Evolutionary conservation across 2,888 invertebrate genomes (phyloP), one percentile per base, ranked within the genome.

Genomic region (Urechis unicinctus): DNA sequence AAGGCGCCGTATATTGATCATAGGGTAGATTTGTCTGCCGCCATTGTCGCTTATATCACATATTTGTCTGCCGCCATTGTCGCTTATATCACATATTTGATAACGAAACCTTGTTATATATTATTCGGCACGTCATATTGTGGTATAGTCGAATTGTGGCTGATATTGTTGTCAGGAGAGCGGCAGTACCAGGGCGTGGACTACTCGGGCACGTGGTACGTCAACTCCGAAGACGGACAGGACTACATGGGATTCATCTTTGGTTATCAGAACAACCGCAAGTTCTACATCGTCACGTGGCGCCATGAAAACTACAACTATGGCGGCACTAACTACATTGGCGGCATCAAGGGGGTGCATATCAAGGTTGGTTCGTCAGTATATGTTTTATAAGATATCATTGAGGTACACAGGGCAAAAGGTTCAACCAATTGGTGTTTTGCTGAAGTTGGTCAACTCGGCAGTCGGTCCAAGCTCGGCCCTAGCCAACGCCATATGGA

Each of bases 181-280:
- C 62, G 66, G 44, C 57, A 60, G 4, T 69, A 68, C 50, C 68
- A 65, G 24, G 63, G 62, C 24, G 58, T 72, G 43, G 65, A 67
- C 49, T 70, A 63, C 53, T 56, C 63, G 28, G 72, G 70, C 5
- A 72, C 72, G 13, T 66, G 66, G 31, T 66, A 62, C 52, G 57
- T 64, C 5, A 57, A 64, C 29, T 56, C 61, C 30, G 57, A 61
- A 21, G 60, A 56, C 9, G 65, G 63, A 13, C 52, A 56, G 6
- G 63, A 62, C 46, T 70, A 67, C 51, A 59, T 71, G 26, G 72
- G 69, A 26, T 66, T 68, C 59, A 67, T 72, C 44, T 70, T 72
- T 61, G 70, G 69, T 24, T 72, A 68, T 52, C 66, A 66, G 30
- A 67, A 54, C 49, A 70, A 69, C 52, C 94, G 75, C 89, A 88